phyloP scores from a whole-genome alignment of 2,797 vertebrate species.

The Streptopelia turtur region DNA sequence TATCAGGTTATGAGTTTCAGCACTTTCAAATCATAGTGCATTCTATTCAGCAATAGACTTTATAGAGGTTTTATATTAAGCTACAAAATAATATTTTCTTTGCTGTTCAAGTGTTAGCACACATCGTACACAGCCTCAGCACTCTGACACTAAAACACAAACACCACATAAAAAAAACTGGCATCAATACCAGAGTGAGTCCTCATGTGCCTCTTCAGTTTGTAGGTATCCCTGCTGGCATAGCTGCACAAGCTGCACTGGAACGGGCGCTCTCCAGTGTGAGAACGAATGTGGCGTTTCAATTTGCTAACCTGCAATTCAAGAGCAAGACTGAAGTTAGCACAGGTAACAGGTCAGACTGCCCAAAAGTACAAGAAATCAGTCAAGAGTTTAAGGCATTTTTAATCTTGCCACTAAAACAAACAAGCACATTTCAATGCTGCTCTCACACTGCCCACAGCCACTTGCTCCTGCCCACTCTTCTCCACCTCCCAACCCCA shows the following conservation, averaged over 20 bases:
- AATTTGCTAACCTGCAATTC: slow-evolving; percentile 94
- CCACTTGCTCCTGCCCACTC: background rate
- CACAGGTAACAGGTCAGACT: background rate
- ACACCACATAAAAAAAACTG: background rate
- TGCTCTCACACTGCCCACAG: background rate
- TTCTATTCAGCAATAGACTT: background rate
- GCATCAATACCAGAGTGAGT: slow-evolving; percentile 91
- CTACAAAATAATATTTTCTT: background rate
- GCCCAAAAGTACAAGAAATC: background rate
- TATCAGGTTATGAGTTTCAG: background rate
- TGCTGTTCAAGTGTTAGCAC: background rate
- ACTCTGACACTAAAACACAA: background rate
- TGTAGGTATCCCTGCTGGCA: slow-evolving; percentile 99
- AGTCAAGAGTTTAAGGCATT: background rate
- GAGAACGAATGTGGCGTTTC: slow-evolving; percentile 97
- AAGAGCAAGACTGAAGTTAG: background rate
- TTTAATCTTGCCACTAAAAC: background rate
- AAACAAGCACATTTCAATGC: background rate
- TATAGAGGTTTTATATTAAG: background rate
- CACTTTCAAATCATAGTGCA: fast-evolving
- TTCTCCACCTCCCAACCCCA: background rate
- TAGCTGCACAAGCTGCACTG: slow-evolving; percentile 99
- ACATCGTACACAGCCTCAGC: background rate
- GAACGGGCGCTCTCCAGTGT: slow-evolving; percentile 97
- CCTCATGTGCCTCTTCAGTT: slow-evolving; percentile 98